Evolutionary conservation across 2,888 invertebrate genomes (phyloP), one percentile per base, ranked within the genome.

Genomic region (Sicus ferrugineus): DNA sequence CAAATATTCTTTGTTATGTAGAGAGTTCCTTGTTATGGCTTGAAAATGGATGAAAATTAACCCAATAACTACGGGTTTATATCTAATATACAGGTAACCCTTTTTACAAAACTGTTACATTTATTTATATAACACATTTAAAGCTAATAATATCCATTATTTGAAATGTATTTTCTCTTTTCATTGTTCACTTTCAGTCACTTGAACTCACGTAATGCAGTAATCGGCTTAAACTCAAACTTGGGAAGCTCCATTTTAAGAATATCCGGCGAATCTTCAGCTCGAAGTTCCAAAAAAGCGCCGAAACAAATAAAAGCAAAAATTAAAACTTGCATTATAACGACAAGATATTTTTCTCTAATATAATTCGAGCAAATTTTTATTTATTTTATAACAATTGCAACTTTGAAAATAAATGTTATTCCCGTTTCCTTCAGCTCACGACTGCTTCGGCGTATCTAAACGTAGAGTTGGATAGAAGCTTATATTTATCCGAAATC

Each of bases 141-240:
- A 5, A 48, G 6, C 4, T 5, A 14, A 48, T 48, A 9, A 9
- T 5, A 48, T 48, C 19, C 6, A 14, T 50, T 50, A 42, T 42
- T 42, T 42, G 11, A 23, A 16, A 9, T 23, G 21, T 38, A 14
- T 28, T 58, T 58, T 26, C 30, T 67, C 1, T 9, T 67, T 4
- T 34, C 21, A 14, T 23, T 28, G 58, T 46, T 58, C 30, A 67
- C 65, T 30, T 48, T 59, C 11, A 7, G 42, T 31, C 52, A 26
- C 1, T 26, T 14, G 34, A 58, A 79, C 79, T 79, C 73, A 79
- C 79, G 76, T 59, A 79, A 73, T 61, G 77, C 72, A 3, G 72
- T 75, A 19, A 79, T 74, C 30, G 77, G 76, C 54, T 78, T 80
- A 16, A 72, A 77, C 4, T 76, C 75, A 4, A 66, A 21, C 6